Conservation (phyloP, 2,113 vertebrate genomes). For the Caloenas nicobarica region DNA sequence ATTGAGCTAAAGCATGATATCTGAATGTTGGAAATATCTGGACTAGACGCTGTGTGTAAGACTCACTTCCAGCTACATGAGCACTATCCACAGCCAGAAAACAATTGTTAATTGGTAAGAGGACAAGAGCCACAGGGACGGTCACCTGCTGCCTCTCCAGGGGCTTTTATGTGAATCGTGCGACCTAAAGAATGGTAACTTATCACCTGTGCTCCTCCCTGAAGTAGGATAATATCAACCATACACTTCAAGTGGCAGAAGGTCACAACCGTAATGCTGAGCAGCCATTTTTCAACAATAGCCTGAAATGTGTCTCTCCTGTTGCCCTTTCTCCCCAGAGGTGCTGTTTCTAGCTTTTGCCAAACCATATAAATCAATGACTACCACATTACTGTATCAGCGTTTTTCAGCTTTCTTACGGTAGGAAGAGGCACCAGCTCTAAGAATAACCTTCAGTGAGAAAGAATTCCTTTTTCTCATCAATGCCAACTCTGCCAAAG, state of each 20-base stretch:
- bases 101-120: not conserved
- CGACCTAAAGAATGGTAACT: not conserved
- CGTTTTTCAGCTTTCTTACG: not conserved
- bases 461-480: not conserved
- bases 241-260: not conserved
- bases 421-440: not conserved
- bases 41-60: not conserved
- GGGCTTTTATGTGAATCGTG: not conserved
- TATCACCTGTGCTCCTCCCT: not conserved
- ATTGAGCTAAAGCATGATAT: not conserved
- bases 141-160: not conserved
- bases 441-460: not conserved
- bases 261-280: not conserved
- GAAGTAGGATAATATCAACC: not conserved
- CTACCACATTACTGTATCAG: not conserved
- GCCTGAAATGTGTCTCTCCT: not conserved
- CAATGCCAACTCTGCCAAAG: not conserved
- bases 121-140: fast-evolving
- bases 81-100: not conserved
- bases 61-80: not conserved
- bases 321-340: not conserved
- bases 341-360: not conserved
- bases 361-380: not conserved
- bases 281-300: not conserved
- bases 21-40: not conserved